Conservation (phyloP, 1,140 invertebrate species). For the Vollenhovia emeryi region DNA sequence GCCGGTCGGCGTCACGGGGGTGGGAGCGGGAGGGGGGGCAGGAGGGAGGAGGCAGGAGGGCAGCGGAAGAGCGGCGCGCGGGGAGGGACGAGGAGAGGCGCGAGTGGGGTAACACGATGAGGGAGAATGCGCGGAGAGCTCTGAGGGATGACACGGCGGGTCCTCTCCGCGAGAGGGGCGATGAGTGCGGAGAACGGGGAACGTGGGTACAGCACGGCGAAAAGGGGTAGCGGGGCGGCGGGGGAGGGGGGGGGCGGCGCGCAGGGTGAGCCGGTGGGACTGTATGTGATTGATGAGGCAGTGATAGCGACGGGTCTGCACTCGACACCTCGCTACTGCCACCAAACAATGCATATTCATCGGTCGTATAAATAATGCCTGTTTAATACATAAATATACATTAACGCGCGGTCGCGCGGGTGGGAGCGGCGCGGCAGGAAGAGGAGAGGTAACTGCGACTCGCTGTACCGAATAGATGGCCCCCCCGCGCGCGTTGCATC, state of each 20-base stretch:
- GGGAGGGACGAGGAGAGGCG: constrained; percentile 1
- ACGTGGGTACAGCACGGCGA: not conserved
- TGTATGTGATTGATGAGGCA: constrained; percentile 85
- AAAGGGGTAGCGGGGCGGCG: constrained; percentile 35
- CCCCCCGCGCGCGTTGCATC: not conserved
- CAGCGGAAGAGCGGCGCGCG: not conserved
- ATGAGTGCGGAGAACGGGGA: constrained; percentile 10
- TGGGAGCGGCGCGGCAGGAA: not conserved
- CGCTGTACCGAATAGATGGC: constrained; percentile 13
- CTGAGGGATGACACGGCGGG: constrained; percentile 75
- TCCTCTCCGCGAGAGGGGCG: constrained; percentile 52
- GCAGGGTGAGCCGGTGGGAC: constrained; percentile 65
- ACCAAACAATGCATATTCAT: constrained; percentile 85
- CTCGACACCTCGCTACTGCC: constrained; percentile 84
- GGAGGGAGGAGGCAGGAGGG: no score
- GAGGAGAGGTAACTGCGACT: not conserved
- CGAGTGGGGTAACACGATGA: constrained; percentile 24
- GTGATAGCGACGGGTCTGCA: constrained; percentile 85
- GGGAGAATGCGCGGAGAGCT: constrained; percentile 28
- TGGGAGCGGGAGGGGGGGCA: no score
- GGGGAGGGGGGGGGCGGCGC: constrained; percentile 28
- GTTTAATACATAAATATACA: constrained; percentile 85
- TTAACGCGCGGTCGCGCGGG: constrained; percentile 65
- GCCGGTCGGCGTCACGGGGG: constrained; percentile 28
- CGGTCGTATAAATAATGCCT: constrained; percentile 84